These are phyloP conservation scores for Eristalis intricaria DNA, from an alignment of 2,888 invertebrate genomes.

Conservation along the genomic window DNA sequence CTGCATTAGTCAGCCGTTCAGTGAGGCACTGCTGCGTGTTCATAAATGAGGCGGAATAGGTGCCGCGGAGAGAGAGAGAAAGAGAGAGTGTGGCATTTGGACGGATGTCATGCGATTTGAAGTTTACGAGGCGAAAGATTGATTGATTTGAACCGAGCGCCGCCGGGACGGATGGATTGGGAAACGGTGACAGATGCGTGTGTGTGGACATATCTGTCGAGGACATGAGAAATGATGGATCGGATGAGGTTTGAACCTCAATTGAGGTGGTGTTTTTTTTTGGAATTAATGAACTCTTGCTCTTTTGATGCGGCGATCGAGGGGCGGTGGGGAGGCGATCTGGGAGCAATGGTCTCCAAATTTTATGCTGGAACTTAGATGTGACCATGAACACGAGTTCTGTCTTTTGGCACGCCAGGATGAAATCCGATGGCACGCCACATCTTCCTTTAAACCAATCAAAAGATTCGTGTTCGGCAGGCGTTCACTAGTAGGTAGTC, in stretches of 20 bases:
- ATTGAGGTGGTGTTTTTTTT: neutral
- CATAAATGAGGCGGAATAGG: neutral
- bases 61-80: neutral
- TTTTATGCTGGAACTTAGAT: too few relatives aligned
- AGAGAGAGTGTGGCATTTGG: conserved; percentile 8
- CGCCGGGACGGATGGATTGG: neutral
- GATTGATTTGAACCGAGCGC: conserved; percentile 7
- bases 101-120: conserved; percentile 24
- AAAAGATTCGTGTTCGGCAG: too few relatives aligned
- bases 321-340: too few relatives aligned
- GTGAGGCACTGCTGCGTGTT: neutral
- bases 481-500: too few relatives aligned
- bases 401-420: too few relatives aligned
- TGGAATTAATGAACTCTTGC: neutral
- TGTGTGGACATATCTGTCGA: neutral
- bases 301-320: neutral
- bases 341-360: too few relatives aligned
- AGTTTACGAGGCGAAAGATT: conserved; percentile 33
- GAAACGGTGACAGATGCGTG: neutral
- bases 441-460: too few relatives aligned
- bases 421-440: too few relatives aligned
- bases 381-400: too few relatives aligned
- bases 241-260: neutral
- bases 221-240: neutral
- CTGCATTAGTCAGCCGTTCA: neutral